phyloP scores from a whole-genome alignment of 2,797 vertebrate genomes.

The Gadopsis bispinosus region DNA sequence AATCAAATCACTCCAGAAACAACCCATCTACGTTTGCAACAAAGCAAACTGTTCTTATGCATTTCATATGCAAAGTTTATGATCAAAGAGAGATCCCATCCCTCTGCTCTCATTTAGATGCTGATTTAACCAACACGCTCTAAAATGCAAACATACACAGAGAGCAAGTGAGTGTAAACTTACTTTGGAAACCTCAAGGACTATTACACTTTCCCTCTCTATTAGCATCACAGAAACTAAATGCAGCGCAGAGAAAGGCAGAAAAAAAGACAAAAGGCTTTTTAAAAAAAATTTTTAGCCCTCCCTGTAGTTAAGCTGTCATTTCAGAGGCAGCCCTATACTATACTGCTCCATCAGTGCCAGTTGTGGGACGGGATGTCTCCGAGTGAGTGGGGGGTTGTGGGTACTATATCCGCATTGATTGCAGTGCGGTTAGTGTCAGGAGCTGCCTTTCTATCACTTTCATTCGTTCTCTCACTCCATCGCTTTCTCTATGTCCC shows the following conservation, averaged over 20 bases:
- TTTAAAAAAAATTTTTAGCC: conserved; percentile 12
- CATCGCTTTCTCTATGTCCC: conserved; percentile 29
- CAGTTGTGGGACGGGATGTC: conserved; percentile 44
- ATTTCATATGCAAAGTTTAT: conserved; percentile 7
- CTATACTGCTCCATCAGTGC: conserved; percentile 39
- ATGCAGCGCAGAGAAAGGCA: conserved; percentile 1
- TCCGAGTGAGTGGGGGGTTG: conserved; percentile 41
- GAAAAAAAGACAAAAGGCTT: conserved; percentile 21
- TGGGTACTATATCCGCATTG: conserved; percentile 58
- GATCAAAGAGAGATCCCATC: not conserved
- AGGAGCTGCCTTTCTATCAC: conserved; percentile 47
- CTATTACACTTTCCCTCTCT: conserved; percentile 21
- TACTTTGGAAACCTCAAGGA: conserved; percentile 42
- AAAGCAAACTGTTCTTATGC: conserved; percentile 2
- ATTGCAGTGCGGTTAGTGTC: conserved; percentile 63
- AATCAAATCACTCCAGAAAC: conserved; percentile 32
- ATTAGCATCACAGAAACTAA: conserved; percentile 16
- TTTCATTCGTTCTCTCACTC: conserved; percentile 43
- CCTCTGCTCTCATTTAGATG: conserved; percentile 6
- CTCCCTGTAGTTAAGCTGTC: conserved; percentile 52
- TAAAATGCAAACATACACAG: conserved; percentile 7
- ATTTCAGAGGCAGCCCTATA: conserved; percentile 47
- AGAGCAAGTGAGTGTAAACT: not conserved
- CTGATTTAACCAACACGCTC: not conserved
- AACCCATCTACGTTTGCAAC: not conserved